phyloP scores from a whole-genome alignment of 2,888 invertebrate genomes.

The Drosophila limbata region DNA sequence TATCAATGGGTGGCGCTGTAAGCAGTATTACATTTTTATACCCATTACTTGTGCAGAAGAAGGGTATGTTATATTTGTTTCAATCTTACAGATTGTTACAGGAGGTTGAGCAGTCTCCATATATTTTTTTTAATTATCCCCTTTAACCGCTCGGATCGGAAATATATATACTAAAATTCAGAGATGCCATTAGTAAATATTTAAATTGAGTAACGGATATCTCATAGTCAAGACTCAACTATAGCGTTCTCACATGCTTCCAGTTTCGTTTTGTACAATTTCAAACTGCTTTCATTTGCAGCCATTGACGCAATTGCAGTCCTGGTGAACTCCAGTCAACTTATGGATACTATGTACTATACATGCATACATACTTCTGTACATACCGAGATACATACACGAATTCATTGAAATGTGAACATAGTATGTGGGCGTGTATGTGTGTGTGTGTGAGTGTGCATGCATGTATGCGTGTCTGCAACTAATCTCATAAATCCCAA shows the following conservation, averaged over 20 bases:
- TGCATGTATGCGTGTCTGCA: slow-evolving; percentile 48
- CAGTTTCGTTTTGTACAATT: slow-evolving; percentile 65
- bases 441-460: not conserved
- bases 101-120: too few relatives aligned
- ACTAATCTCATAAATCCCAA: slow-evolving; percentile 79
- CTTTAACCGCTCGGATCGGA: too few relatives aligned
- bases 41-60: not conserved
- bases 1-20: slow-evolving; percentile 47
- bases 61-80: not conserved
- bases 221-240: not conserved
- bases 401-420: not conserved
- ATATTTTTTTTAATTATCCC: too few relatives aligned
- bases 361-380: slow-evolving; percentile 1
- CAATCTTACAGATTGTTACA: not conserved
- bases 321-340: slow-evolving; percentile 19
- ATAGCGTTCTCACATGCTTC: slow-evolving; percentile 1
- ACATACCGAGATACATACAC: not conserved
- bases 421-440: not conserved
- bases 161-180: too few relatives aligned
- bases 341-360: not conserved
- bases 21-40: slow-evolving; percentile 66
- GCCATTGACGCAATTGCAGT: slow-evolving; percentile 28
- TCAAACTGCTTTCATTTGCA: slow-evolving; percentile 71
- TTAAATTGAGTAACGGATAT: not conserved
- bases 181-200: not conserved